phyloP scores from a whole-genome alignment of 2,113 vertebrate species.

The Phrynosoma blainvillii region DNA sequence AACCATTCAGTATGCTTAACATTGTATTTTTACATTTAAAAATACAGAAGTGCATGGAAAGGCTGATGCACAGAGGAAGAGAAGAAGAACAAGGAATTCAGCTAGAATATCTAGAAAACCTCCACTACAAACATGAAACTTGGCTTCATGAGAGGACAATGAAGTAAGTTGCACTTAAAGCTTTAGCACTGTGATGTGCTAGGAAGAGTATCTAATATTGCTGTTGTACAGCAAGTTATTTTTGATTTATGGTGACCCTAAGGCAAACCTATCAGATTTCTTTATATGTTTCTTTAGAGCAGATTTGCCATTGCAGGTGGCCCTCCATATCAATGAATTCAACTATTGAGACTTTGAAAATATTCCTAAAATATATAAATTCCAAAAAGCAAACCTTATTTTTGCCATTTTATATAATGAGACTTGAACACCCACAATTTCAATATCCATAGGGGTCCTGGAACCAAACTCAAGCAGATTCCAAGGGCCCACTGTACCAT shows the following conservation, averaged over 20 bases:
- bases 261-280: not conserved
- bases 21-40: not conserved
- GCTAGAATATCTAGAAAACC: conserved; percentile 85
- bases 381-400: too few relatives aligned
- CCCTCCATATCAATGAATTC: not conserved
- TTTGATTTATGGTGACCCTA: not conserved
- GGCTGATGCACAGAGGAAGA: conserved; percentile 78
- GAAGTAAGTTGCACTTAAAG: conserved; percentile 65
- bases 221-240: not conserved
- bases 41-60: conserved; percentile 84
- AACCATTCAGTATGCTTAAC: not conserved
- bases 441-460: too few relatives aligned
- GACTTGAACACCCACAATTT: too few relatives aligned
- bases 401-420: too few relatives aligned
- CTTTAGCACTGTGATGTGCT: not conserved
- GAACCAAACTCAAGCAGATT: too few relatives aligned
- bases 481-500: too few relatives aligned
- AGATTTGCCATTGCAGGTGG: not conserved
- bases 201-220: not conserved
- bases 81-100: conserved; percentile 85
- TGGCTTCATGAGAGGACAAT: conserved; percentile 82
- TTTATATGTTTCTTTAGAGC: not conserved
- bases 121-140: conserved; percentile 85
- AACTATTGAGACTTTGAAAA: not conserved
- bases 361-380: too few relatives aligned